Base-by-base conservation (phyloP, 2,888 invertebrate species). In the Coelopa pilipes region DNA sequence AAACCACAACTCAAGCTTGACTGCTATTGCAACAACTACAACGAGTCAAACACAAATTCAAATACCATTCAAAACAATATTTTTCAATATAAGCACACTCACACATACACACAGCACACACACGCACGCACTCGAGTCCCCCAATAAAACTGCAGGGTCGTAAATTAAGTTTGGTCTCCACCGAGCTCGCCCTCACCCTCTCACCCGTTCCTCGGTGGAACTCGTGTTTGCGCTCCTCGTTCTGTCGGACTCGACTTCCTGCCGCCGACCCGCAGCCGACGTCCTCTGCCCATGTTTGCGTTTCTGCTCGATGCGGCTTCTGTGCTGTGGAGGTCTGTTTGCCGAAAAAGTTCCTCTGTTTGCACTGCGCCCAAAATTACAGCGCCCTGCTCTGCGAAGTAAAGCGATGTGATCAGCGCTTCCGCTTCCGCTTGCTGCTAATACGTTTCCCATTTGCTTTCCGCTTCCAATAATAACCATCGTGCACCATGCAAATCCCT, bases 131-230 rank as follows among this genome's bases (percentile, higher is more conserved):
- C 74, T 73, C 69, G 68, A 69, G 49, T 66, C 82, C 82, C 85
- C 84, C 84, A 86, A 87, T 87, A 86, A 87, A 86, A 86, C 83
- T 86, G 86, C 85, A 81, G 85, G 83, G 82, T 81, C 81, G 82
- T 84, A 84, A 84, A 84, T 84, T 84, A 85, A 82, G 78, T 79
- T 78, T 60, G 67, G 72, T 67, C 65, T 59, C 34, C 34, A 34
- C 67, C 77, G 77, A 76, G 76, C 76, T 79, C 75, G 53, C 72
- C 72, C 76, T 75, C 71, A 65, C 34, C 12, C 45, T 12, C 11
- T 34, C 21, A 21, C 47, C 9, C 19, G 59, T n/a, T n/a, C 21
- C 21, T 47, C 66, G 13, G 19, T 11, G 11, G 50, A 10, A 66
- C 21, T 15, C 24, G 15, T 67, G 70, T 17, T 67, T 50, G 45